Percentiles rank a stretch among this genome's conserved stretches.
These are phyloP conservation scores for Mythimna loreyi DNA, from an alignment of 2,888 invertebrate species.

Conservation along the genomic window DNA sequence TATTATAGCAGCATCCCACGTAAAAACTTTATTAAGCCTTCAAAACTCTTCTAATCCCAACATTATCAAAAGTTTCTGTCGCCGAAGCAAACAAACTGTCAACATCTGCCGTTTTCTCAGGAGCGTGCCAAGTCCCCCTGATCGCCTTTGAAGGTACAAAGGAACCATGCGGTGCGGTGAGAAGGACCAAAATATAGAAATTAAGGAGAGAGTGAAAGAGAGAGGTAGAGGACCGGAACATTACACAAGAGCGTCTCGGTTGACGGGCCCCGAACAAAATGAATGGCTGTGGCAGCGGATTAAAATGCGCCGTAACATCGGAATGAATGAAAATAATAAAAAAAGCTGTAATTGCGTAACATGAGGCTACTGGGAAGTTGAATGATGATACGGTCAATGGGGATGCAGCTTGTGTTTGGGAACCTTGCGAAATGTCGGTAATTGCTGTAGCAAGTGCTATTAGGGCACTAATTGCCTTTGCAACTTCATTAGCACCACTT, in stretches of 20 bases:
- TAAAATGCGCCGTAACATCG: constrained; percentile 85
- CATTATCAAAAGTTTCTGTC: constrained; percentile 80
- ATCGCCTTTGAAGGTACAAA: constrained; percentile 84
- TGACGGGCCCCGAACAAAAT: constrained; percentile 88
- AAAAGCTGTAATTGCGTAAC: constrained; percentile 82
- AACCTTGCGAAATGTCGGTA: constrained; percentile 14
- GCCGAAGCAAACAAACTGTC: constrained; percentile 81
- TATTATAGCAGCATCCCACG: constrained; percentile 56
- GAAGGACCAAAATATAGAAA: constrained; percentile 64
- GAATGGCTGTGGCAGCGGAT: constrained; percentile 84
- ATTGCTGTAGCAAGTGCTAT: constrained; percentile 15
- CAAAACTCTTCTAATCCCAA: constrained; percentile 71
- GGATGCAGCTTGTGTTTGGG: constrained; percentile 48
- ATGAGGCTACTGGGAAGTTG: constrained; percentile 75
- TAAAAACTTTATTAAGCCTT: constrained; percentile 70
- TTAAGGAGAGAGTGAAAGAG: constrained; percentile 64
- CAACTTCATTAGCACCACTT: constrained; percentile 18
- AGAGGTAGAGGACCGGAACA: constrained; percentile 82
- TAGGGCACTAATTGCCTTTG: constrained; percentile 16
- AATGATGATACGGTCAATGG: constrained; percentile 63
- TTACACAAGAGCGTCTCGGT: constrained; percentile 88
- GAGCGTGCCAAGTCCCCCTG: constrained; percentile 88
- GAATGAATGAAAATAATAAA: constrained; percentile 87
- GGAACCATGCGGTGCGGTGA: constrained; percentile 80
- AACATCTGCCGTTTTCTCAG: constrained; percentile 90